phyloP scores from a whole-genome alignment of 2,888 invertebrate genomes.

The Caenorhabditis doughertyi region DNA sequence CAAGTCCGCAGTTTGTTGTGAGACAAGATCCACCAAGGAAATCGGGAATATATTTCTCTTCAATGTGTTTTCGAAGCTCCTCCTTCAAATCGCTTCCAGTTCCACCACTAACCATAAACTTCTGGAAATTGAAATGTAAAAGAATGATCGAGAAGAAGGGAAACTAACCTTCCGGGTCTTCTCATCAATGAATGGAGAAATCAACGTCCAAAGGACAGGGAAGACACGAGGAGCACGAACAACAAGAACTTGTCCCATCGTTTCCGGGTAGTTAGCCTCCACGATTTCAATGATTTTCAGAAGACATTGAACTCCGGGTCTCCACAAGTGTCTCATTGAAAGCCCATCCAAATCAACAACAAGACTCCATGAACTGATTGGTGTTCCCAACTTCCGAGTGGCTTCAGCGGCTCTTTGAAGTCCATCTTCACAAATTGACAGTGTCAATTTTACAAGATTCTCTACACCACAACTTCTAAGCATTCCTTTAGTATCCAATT shows the following conservation, averaged over 20 bases:
- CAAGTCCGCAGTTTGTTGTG: slow-evolving; percentile 85
- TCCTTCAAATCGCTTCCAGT: slow-evolving; percentile 85
- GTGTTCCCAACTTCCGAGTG: slow-evolving; percentile 89
- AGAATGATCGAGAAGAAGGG: background rate
- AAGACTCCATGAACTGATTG: slow-evolving; percentile 92
- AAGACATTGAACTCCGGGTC: slow-evolving; percentile 90
- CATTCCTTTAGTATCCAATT: slow-evolving; percentile 97
- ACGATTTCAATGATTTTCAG: slow-evolving; percentile 89
- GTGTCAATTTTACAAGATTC: slow-evolving; percentile 90
- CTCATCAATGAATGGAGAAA: slow-evolving; percentile 96
- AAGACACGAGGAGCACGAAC: slow-evolving; percentile 94
- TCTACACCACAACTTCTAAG: slow-evolving; percentile 94
- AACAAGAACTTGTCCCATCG: slow-evolving; percentile 88
- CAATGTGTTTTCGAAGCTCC: slow-evolving; percentile 90
- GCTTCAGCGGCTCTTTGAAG: slow-evolving; percentile 92
- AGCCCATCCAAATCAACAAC: slow-evolving; percentile 94
- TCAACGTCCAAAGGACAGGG: slow-evolving; percentile 95
- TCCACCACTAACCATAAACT: slow-evolving; percentile 87
- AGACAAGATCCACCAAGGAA: slow-evolving; percentile 89
- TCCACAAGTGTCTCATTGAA: slow-evolving; percentile 96
- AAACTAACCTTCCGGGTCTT: slow-evolving; percentile 87
- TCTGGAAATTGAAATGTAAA: slow-evolving; percentile 61
- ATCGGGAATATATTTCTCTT: slow-evolving; percentile 91
- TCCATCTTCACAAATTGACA: slow-evolving; percentile 90
- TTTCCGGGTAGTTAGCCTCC: slow-evolving; percentile 75